These are phyloP conservation scores for Platycheirus albimanus DNA, from an alignment of 2,888 invertebrate genomes.

Conservation along the genomic window DNA sequence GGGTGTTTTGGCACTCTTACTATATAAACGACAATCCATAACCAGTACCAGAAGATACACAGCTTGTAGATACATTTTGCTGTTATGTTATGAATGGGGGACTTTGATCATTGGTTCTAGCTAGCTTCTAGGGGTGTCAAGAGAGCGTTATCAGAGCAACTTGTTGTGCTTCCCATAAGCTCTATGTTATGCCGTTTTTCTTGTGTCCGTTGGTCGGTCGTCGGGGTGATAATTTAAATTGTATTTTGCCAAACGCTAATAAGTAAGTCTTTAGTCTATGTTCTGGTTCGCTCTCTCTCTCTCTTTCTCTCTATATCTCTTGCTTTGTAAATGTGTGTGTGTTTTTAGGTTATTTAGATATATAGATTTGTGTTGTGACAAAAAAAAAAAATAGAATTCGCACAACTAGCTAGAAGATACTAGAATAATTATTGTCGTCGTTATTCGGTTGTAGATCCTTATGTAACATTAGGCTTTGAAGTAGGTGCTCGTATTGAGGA, in stretches of 20 bases:
- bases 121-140: background rate
- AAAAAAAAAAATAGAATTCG: conserved; percentile 14
- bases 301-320: background rate
- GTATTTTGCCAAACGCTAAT: conserved; percentile 8
- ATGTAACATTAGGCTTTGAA: conserved; percentile 5
- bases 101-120: conserved; percentile 20
- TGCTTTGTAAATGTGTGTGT: background rate
- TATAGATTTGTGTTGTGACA: conserved; percentile 5
- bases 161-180: conserved; percentile 12
- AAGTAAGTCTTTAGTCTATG: background rate
- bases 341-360: conserved; percentile 1
- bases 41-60: no score
- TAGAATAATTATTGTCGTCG: conserved; percentile 33
- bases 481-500: background rate
- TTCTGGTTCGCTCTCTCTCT: background rate
- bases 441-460: background rate
- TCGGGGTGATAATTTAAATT: conserved; percentile 1
- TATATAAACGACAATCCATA: background rate
- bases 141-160: conserved; percentile 20
- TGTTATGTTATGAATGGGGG: conserved; percentile 7
- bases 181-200: background rate
- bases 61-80: no score
- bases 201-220: background rate
- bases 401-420: conserved; percentile 46
- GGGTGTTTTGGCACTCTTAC: conserved; percentile 38